A percentile compares a stretch with the other conserved stretches of the same genome.
phyloP scores from a whole-genome alignment of 2,888 invertebrate species.

The Ormia ochracea region DNA sequence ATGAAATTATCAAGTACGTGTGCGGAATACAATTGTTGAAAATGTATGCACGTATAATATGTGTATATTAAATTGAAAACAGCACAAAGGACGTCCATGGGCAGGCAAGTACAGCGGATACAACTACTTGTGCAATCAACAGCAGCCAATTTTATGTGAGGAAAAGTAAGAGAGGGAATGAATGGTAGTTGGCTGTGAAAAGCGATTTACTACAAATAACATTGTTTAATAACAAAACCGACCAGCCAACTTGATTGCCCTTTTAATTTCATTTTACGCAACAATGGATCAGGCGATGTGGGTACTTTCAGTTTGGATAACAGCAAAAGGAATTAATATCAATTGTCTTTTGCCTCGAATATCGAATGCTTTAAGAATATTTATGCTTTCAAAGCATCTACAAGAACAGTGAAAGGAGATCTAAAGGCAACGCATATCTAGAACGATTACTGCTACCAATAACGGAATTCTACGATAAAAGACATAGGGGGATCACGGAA shows the following conservation, averaged over 20 bases:
- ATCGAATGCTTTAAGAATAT: not conserved
- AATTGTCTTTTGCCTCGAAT: not conserved
- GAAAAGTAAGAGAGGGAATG: not conserved
- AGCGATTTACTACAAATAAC: not conserved
- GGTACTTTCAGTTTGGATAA: not conserved
- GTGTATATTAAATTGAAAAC: slow-evolving; percentile 22
- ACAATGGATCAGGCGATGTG: not conserved
- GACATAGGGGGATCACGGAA: too few relatives aligned
- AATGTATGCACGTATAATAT: slow-evolving; percentile 8
- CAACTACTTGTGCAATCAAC: not conserved
- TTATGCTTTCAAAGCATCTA: too few relatives aligned
- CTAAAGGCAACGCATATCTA: too few relatives aligned
- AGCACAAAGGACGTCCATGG: not conserved
- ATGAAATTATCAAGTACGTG: slow-evolving; percentile 55
- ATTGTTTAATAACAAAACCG: not conserved
- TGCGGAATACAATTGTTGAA: slow-evolving; percentile 12
- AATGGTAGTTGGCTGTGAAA: not conserved
- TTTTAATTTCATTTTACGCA: not conserved
- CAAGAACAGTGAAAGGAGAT: too few relatives aligned
- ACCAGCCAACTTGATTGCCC: not conserved
- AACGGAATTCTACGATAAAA: too few relatives aligned
- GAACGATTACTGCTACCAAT: too few relatives aligned
- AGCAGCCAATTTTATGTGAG: not conserved
- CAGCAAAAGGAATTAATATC: slow-evolving; percentile 39
- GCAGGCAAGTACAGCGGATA: too few relatives aligned